phyloP scores from a whole-genome alignment of 1,140 invertebrate genomes.

The Chelonus insularis region DNA sequence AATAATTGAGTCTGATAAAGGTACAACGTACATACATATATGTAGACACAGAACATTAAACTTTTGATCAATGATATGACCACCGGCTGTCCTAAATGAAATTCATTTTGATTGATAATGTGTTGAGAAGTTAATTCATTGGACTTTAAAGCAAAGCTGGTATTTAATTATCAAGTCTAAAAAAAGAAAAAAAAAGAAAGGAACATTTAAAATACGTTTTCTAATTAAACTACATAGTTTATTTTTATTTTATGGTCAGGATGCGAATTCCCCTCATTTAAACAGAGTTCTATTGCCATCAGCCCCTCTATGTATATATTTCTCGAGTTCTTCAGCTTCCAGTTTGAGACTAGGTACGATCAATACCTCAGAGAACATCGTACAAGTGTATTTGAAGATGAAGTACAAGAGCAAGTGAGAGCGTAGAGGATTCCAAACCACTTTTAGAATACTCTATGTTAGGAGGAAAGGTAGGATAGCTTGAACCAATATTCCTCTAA shows the following conservation, averaged over 20 bases:
- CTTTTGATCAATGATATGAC: too few relatives aligned
- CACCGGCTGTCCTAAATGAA: too few relatives aligned
- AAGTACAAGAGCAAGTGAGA: conserved; percentile 30
- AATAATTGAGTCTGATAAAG: too few relatives aligned
- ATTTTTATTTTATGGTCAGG: not conserved
- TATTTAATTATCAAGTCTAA: too few relatives aligned
- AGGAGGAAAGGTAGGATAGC: conserved; percentile 2
- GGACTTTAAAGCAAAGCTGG: too few relatives aligned
- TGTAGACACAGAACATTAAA: too few relatives aligned
- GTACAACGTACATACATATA: too few relatives aligned
- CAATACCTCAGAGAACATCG: not conserved
- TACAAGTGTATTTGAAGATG: not conserved
- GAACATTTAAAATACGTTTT: too few relatives aligned
- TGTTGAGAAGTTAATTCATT: too few relatives aligned
- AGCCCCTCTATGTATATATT: not conserved
- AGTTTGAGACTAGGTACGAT: not conserved
- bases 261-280: not conserved
- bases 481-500: conserved; percentile 36
- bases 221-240: too few relatives aligned
- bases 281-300: not conserved
- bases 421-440: not conserved
- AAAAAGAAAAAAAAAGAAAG: too few relatives aligned
- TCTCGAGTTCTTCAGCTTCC: not conserved
- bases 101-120: too few relatives aligned
- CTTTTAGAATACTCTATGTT: not conserved